These are phyloP conservation scores for Cephus nigrinus DNA, from an alignment of 2,888 invertebrate genomes.

Conservation along the genomic window DNA sequence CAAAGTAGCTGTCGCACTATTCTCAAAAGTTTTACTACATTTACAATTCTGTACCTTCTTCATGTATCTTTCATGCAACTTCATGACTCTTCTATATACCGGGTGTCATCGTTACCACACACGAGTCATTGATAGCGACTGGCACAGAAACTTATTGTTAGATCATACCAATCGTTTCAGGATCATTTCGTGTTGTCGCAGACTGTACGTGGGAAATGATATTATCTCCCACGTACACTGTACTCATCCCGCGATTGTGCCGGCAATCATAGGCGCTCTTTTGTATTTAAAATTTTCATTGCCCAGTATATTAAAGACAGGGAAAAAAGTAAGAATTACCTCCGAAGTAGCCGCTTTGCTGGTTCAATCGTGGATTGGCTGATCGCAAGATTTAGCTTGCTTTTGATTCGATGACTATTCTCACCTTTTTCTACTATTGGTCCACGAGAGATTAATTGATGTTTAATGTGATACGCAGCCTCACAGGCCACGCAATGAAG, in stretches of 20 bases:
- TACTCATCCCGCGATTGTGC: not conserved
- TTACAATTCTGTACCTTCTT: not conserved
- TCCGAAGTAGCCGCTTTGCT: not conserved
- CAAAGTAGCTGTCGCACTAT: not conserved
- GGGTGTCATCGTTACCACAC: not conserved
- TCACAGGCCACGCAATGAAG: constrained; percentile 72
- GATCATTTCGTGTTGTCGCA: not conserved
- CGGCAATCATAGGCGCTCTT: not conserved
- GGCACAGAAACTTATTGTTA: not conserved
- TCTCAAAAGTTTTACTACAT: not conserved
- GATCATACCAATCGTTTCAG: not conserved
- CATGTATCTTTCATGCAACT: not conserved
- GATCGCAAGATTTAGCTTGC: constrained; percentile 34
- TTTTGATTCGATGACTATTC: constrained; percentile 23
- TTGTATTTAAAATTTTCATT: not conserved
- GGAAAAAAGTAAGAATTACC: not conserved
- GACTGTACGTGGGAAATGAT: not conserved
- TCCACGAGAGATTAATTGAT: constrained; percentile 4
- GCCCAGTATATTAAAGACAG: not conserved
- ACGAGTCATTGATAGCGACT: not conserved
- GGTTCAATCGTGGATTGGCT: not conserved
- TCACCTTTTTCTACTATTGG: not conserved
- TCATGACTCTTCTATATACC: not conserved
- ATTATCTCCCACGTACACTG: not conserved
- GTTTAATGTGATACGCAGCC: constrained; percentile 64